Evolutionary conservation across 2,113 vertebrate genomes (phyloP), one percentile per base, ranked within the genome.

Genomic region (Panurus biarmicus): DNA sequence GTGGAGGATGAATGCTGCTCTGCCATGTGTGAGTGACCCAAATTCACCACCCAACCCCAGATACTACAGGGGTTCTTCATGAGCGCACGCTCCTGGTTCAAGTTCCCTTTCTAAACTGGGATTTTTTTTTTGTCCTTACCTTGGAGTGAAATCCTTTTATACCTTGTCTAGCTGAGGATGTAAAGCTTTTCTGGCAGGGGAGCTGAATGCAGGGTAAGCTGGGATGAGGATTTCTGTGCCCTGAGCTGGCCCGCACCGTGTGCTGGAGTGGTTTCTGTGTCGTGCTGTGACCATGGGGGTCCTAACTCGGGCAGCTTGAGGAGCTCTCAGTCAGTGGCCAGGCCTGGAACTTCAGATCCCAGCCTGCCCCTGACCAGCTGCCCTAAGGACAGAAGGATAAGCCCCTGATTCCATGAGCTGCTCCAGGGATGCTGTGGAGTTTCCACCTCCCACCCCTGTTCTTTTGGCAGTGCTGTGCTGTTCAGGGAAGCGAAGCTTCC

Each of bases 1-100:
- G 89, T 81, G 16, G 36, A 74, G 35, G 76, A 72, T 81, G 90
- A 83, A 78, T 40, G 74, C 61, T 92, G 36, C 15, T 72, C 73
- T 85, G 90, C 93, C n/a, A 12, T 14, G 35, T 56, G 7, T 18
- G 48, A 69, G 29, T 77, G 47, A 47, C 86, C 79, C 62, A 47
- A 72, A 14, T 75, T 31, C 10, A 38, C 24, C 5, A 82, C 65
- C 91, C 29, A 73, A 5, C 73, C 19, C 26, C 84, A 64, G 78
- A 56, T 6, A 11, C 64, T 24, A 2, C 58, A 77, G 56, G 86
- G 87, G 51, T 69, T 85, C 76, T 51, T 57, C 40, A 17, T 11
- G 62, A 88, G 58, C 12, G 0, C 15, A 16, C 1, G 19, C 19
- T 58, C 85, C 73, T 57, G n/a, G 28, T 94, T 73, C 62, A 54